Base-by-base conservation (phyloP, 2,113 vertebrate genomes). In the Centropristis striata region DNA sequence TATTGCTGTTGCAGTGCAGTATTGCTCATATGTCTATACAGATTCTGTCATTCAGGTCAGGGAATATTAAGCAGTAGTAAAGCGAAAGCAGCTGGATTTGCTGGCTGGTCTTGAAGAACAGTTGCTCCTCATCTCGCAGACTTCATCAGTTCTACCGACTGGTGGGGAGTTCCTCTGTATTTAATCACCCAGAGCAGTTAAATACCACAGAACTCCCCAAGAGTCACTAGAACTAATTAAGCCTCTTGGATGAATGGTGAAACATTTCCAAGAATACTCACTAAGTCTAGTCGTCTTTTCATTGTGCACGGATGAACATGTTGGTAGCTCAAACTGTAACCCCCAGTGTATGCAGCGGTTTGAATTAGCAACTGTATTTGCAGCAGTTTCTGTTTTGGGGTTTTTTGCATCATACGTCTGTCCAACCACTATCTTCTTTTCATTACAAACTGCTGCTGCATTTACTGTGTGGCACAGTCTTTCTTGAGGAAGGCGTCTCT, bases 201-300 rank as follows among this genome's bases (percentile, higher is more conserved):
- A 87, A 81, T 86, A 84, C 65, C 65, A 77, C 66, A 41, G 54
- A 75, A 61, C 68, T 80, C 70, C 83, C 81, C 58, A 28, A 76
- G 70, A 88, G 73, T 79, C 47, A 32, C 28, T 57, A 71, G 75
- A 81, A 76, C 70, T 81, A 81, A 90, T 85, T 88, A 76, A 77
- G 51, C 41, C 70, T 68, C 27, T 74, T 67, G 72, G 66, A 79
- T 76, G 70, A 80, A 70, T 80, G 57, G 66, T 46, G 58, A 70
- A 75, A 75, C n/a, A 71, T 71, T 69, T 82, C 53, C 37, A 86
- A 20, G 58, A 71, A 73, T 39, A 61, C n/a, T 60, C 27, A 42
- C 28, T 1, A 28, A 32, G 67, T 51, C 57, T 32, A 36, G 46
- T 36, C 1, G 11, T 28, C 59, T 47, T 78, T 49, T 18, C 23